Evolutionary conservation across 2,113 vertebrate species (phyloP), one percentile per base, ranked within the genome.

Genomic region (Pogonocichla stellata): DNA sequence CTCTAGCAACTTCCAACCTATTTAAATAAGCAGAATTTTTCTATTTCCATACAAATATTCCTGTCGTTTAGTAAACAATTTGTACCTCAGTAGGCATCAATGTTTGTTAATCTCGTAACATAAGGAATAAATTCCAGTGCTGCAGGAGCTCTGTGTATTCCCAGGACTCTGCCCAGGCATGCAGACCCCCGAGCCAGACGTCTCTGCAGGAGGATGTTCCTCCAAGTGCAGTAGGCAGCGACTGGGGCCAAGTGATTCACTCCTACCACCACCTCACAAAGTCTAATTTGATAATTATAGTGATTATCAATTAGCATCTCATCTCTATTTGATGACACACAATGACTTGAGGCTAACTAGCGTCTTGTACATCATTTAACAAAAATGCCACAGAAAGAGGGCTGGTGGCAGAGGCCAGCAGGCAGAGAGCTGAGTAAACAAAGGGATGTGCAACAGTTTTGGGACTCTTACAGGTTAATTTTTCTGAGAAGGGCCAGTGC

Each of bases 231-330:
- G 45, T 2, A 78, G 64, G 25, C 40, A 75, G 8, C 17, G 8
- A 54, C 86, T 48, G 19, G n/a, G 60, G 65, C 12, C 8, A 94
- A 83, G 66, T 95, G 33, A 93, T 73, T 92, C 85, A 90, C n/a
- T 90, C 79, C 71, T 70, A 53, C 66, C 81, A 70, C 33, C 75
- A 65, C 74, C 79, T 66, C 47, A 6, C 36, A 70, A 95, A 67
- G 72, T 47, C 88, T 95, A 75, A 81, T 92, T 92, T 83, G 79
- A 74, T 93, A 94, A 95, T 95, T 90, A 94, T 12, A 83, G 72
- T 88, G 79, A 93, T 96, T 97, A 96, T 82, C 92, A 95, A 95
- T 96, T 95, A 90, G 71, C 82, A 80, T 80, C 71, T 96, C 88
- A 93, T 86, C 48, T 53, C 56, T 95, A 25, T 81, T 79, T 94